phyloP scores from a whole-genome alignment of 2,113 vertebrate genomes.

The Nyctereutes procyonoides region DNA sequence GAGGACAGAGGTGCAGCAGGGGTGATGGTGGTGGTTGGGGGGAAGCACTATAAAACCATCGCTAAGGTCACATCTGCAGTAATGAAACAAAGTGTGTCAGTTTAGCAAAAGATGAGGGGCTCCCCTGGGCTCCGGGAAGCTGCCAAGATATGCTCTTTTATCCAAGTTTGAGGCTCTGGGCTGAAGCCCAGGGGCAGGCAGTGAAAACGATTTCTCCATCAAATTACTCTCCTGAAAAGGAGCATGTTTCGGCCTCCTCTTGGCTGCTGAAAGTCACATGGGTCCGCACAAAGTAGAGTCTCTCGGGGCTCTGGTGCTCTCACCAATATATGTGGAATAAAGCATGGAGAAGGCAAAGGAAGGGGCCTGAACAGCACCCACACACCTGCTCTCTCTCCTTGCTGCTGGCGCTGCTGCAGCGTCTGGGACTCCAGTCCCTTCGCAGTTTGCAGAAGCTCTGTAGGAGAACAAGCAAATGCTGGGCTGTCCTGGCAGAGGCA shows the following conservation, averaged over 20 bases:
- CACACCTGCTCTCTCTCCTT: slow-evolving; percentile 52
- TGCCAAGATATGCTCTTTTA: background rate
- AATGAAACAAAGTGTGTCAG: background rate
- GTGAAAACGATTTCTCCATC: slow-evolving; percentile 37
- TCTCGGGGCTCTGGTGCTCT: background rate
- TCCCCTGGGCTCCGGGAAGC: background rate
- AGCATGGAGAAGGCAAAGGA: background rate
- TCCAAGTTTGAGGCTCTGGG: slow-evolving; percentile 14
- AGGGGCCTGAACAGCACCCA: background rate
- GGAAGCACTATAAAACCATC: background rate
- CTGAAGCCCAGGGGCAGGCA: background rate
- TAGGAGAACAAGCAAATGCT: slow-evolving; percentile 49
- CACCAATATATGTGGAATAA: background rate
- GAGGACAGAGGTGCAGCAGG: background rate
- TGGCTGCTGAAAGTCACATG: background rate
- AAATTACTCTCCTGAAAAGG: slow-evolving; percentile 15
- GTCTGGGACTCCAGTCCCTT: slow-evolving; percentile 14
- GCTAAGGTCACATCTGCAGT: background rate
- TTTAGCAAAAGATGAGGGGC: background rate
- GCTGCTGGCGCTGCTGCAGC: background rate
- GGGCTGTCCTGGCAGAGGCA: slow-evolving; percentile 49
- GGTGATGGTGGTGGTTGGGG: background rate
- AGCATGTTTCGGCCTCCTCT: background rate
- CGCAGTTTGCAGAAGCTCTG: slow-evolving; percentile 61
- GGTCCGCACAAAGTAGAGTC: background rate